Evolutionary conservation across 2,888 invertebrate species (phyloP).

Genomic region (Metallyticus violacea): DNA sequence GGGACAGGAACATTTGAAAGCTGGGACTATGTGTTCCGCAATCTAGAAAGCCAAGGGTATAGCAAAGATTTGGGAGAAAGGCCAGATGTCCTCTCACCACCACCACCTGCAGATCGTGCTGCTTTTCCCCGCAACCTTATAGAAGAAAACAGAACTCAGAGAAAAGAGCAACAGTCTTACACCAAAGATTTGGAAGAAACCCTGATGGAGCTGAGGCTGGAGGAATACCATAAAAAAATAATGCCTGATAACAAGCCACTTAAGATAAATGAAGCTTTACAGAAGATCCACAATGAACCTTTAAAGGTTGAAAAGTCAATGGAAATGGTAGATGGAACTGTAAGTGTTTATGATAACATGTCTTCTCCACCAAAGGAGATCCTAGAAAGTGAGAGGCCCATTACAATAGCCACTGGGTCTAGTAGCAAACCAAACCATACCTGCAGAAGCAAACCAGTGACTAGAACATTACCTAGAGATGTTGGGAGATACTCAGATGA

Average conservation of each 20-base stretch:
- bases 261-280: conserved; percentile 54
- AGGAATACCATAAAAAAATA: conserved; percentile 39
- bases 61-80: conserved; percentile 61
- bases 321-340: conserved; percentile 20
- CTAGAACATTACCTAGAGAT: conserved; percentile 29
- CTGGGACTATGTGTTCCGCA: conserved; percentile 79
- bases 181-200: conserved; percentile 57
- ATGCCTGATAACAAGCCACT: conserved; percentile 42
- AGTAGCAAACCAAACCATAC: not conserved
- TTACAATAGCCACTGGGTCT: not conserved
- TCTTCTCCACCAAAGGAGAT: conserved; percentile 30
- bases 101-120: not conserved
- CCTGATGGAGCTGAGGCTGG: conserved; percentile 53
- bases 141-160: conserved; percentile 9
- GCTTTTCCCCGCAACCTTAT: not conserved
- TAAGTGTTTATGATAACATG: conserved; percentile 33
- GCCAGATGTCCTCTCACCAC: conserved; percentile 53
- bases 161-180: conserved; percentile 33
- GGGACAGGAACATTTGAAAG: conserved; percentile 63
- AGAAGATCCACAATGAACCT: conserved; percentile 43
- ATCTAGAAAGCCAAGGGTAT: conserved; percentile 71
- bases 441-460: conserved; percentile 6
- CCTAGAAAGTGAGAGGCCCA: not conserved
- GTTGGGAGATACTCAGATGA: conserved; percentile 1
- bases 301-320: not conserved